These are phyloP conservation scores for Bagarius yarrelli DNA, from an alignment of 2,113 vertebrate genomes.

Conservation along the genomic window DNA sequence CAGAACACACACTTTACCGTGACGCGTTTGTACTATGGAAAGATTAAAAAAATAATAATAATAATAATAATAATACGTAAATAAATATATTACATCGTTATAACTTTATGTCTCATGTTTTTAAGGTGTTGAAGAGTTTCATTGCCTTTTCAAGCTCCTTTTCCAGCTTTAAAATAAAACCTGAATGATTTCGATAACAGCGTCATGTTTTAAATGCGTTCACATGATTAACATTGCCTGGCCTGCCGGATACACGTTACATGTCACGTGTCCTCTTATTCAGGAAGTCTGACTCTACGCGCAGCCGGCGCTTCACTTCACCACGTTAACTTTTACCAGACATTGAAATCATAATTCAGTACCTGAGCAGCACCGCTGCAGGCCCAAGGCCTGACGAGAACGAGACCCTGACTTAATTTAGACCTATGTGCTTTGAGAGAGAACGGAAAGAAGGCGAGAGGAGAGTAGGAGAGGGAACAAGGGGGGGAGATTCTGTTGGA, in stretches of 20 bases:
- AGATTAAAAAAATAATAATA: too few species aligned
- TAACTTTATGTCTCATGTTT: too few species aligned
- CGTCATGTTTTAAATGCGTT: background rate
- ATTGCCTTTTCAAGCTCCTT: too few species aligned
- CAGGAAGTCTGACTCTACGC: background rate
- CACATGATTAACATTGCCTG: background rate
- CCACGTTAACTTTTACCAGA: conserved; percentile 69
- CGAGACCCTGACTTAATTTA: conserved; percentile 19
- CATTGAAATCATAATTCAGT: conserved; percentile 75
- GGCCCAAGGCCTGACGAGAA: conserved; percentile 47
- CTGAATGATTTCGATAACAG: background rate
- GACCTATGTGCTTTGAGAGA: background rate
- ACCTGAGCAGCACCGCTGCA: conserved; percentile 64
- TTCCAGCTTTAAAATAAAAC: background rate
- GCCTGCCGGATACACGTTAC: background rate
- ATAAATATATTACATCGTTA: too few species aligned
- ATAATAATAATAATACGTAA: too few species aligned
- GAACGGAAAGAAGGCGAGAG: background rate
- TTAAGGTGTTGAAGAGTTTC: too few species aligned
- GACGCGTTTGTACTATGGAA: too few species aligned
- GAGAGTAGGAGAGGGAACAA: too few species aligned
- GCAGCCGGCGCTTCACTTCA: conserved; percentile 46
- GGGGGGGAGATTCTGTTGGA: background rate
- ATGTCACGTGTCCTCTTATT: background rate
- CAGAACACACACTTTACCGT: background rate